phyloP scores from a whole-genome alignment of 1,140 invertebrate genomes.

The Magallana ariakensis region DNA sequence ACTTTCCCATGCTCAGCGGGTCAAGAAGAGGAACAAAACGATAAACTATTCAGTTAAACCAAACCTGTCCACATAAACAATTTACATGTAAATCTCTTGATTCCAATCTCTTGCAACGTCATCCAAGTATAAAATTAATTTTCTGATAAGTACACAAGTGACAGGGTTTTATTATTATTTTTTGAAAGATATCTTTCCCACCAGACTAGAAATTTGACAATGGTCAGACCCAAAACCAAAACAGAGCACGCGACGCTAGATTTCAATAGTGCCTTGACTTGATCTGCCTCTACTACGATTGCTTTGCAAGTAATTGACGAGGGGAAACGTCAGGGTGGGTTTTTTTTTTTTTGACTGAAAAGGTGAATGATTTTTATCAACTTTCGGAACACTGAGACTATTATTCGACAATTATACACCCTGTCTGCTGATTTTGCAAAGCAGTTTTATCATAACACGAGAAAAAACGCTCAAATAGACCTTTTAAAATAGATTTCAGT shows the following conservation, averaged over 20 bases:
- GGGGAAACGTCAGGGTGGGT: neutral
- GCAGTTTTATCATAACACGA: too few species aligned
- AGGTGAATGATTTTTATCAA: neutral
- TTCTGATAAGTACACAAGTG: neutral
- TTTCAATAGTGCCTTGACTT: neutral
- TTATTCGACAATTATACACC: neutral
- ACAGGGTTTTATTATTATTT: neutral
- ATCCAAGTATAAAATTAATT: neutral
- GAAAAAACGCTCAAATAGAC: too few species aligned
- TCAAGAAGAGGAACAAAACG: neutral
- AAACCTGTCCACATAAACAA: too few species aligned
- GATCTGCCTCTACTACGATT: neutral
- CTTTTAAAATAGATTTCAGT: too few species aligned
- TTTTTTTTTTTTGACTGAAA: neutral
- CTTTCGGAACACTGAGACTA: neutral
- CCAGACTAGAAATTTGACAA: too few species aligned
- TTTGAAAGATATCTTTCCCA: too few species aligned
- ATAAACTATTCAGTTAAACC: too few species aligned
- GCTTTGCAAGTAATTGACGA: neutral
- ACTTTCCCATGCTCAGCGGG: neutral
- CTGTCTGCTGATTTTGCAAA: too few species aligned
- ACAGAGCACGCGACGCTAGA: too few species aligned
- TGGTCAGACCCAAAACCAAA: too few species aligned
- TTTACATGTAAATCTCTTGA: neutral
- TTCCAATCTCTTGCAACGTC: neutral